Percentiles rank a stretch among this genome's conserved stretches.
These are phyloP conservation scores for Dendrolimus pini DNA, from an alignment of 2,888 invertebrate species.

Conservation along the genomic window DNA sequence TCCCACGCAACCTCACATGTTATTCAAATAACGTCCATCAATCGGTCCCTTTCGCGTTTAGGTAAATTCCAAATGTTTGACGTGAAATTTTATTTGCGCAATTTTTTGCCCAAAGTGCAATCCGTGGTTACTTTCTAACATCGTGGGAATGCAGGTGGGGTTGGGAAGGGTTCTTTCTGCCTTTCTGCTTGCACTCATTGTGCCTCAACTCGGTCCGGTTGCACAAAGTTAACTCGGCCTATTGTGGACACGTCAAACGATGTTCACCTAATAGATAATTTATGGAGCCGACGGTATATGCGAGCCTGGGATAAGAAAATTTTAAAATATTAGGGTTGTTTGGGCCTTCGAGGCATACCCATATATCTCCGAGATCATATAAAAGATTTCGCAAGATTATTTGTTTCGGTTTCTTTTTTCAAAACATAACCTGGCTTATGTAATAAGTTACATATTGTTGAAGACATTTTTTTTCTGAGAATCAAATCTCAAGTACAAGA, in stretches of 20 bases:
- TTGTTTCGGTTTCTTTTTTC: constrained; percentile 35
- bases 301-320: constrained; percentile 37
- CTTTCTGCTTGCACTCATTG: constrained; percentile 36
- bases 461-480: background rate
- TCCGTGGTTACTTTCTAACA: constrained; percentile 62
- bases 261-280: constrained; percentile 72
- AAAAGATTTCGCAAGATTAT: constrained; percentile 53
- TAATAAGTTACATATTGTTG: background rate
- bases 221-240: constrained; percentile 66
- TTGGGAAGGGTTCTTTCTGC: constrained; percentile 65
- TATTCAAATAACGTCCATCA: constrained; percentile 40
- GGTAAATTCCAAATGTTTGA: constrained; percentile 62
- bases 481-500: too few relatives aligned
- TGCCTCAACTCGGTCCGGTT: constrained; percentile 42
- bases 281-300: constrained; percentile 56
- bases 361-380: constrained; percentile 39
- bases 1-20: constrained; percentile 52
- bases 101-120: constrained; percentile 40
- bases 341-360: constrained; percentile 34
- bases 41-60: constrained; percentile 44
- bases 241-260: constrained; percentile 69
- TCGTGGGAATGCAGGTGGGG: constrained; percentile 75
- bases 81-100: constrained; percentile 67
- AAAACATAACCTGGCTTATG: background rate
- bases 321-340: constrained; percentile 69